A percentile compares a stretch with the other conserved stretches of the same genome.
These are phyloP conservation scores for Temnothorax unifasciatus DNA, from an alignment of 2,888 invertebrate species.

Conservation along the genomic window DNA sequence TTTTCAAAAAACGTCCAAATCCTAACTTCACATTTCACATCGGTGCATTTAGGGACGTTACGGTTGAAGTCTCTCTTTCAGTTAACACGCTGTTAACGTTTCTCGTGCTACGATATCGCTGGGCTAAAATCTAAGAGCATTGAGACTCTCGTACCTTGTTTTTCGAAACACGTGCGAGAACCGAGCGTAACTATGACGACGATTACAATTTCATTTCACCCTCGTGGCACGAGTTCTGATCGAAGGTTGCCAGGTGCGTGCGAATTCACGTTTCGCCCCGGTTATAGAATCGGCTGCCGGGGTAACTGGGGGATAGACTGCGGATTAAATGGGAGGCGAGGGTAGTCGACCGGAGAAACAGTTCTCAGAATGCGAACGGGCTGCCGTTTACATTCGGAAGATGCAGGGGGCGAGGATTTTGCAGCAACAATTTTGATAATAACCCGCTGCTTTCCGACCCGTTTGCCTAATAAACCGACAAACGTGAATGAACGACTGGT, in stretches of 20 bases:
- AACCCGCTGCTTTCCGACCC: conserved; percentile 69
- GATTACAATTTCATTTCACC: conserved; percentile 56
- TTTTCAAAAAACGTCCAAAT: too few relatives aligned
- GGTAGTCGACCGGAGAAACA: conserved; percentile 60
- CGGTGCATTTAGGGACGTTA: neutral
- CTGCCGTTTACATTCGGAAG: conserved; percentile 10
- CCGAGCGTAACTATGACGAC: conserved; percentile 56
- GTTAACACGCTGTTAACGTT: neutral
- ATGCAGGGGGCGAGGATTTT: conserved; percentile 28
- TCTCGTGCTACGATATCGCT: neutral
- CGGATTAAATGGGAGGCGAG: conserved; percentile 51
- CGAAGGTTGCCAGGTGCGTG: conserved; percentile 60
- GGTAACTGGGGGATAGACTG: conserved; percentile 10
- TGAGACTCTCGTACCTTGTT: conserved; percentile 24
- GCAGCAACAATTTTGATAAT: conserved; percentile 68
- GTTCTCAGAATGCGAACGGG: conserved; percentile 54
- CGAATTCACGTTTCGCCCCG: conserved; percentile 29
- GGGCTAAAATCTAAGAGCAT: conserved; percentile 19
- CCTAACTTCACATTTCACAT: too few relatives aligned
- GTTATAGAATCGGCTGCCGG: conserved; percentile 26
- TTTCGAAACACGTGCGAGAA: conserved; percentile 9
- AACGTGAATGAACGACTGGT: conserved; percentile 41
- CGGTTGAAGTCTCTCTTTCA: neutral
- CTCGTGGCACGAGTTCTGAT: conserved; percentile 67
- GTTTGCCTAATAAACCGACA: conserved; percentile 69